Evolutionary conservation across 1,140 invertebrate species (phyloP).

Genomic region (Chionoecetes opilio): DNA sequence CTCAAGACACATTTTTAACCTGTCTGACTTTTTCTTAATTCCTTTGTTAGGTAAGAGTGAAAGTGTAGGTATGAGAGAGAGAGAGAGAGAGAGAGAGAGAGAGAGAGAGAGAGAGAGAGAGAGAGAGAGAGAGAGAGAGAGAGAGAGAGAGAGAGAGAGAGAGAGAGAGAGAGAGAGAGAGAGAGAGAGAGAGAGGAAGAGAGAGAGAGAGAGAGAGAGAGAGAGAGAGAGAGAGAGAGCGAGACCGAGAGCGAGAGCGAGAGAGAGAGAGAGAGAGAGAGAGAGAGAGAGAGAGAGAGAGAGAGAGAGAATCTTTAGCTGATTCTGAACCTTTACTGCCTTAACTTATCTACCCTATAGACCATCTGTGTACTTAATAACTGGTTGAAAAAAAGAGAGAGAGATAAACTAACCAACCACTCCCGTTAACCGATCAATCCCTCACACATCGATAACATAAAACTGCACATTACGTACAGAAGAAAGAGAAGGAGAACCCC

Average conservation of each 20-base stretch:
- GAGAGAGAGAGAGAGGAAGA: not conserved
- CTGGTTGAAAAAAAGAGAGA: too few species aligned
- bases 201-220: not conserved
- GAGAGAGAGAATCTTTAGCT: not conserved
- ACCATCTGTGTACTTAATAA: too few species aligned
- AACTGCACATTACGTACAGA: not conserved
- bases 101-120: not conserved
- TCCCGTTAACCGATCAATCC: too few species aligned
- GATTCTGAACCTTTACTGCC: too few species aligned
- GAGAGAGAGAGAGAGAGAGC: too few species aligned
- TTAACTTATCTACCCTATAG: too few species aligned
- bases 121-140: not conserved
- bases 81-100: not conserved
- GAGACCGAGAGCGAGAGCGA: too few species aligned
- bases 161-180: conserved; percentile 2
- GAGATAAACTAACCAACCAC: too few species aligned
- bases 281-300: not conserved
- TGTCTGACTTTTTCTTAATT: not conserved
- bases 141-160: not conserved
- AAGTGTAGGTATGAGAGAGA: not conserved
- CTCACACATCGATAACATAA: not conserved
- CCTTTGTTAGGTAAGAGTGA: not conserved
- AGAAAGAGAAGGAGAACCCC: not conserved
- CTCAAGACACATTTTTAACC: not conserved
- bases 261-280: not conserved